A percentile compares a stretch with the other conserved stretches of the same genome.
phyloP scores from a whole-genome alignment of 1,140 invertebrate genomes.

The Hestina assimilis region DNA sequence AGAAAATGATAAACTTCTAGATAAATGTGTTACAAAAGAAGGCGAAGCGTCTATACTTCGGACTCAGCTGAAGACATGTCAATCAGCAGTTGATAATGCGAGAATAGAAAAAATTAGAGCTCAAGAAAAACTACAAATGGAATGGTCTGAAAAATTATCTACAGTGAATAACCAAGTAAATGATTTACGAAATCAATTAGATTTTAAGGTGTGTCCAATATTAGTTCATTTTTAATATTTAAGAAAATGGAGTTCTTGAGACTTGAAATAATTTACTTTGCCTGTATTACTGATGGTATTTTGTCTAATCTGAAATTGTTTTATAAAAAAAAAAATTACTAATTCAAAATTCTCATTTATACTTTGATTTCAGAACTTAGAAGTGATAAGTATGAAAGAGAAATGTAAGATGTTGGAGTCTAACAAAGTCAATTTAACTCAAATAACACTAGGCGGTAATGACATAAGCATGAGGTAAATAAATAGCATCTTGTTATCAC shows the following conservation, averaged over 20 bases:
- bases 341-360: background rate
- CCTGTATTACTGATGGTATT: too few relatives aligned
- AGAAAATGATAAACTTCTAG: constrained; percentile 63
- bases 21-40: constrained; percentile 71
- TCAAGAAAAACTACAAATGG: constrained; percentile 63
- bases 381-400: constrained; percentile 70
- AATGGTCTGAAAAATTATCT: constrained; percentile 59
- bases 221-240: too few relatives aligned
- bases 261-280: too few relatives aligned
- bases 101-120: constrained; percentile 63
- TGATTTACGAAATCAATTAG: constrained; percentile 63
- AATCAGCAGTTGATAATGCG: constrained; percentile 58
- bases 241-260: too few relatives aligned
- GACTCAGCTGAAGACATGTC: constrained; percentile 63
- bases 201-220: constrained; percentile 61
- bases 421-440: constrained; percentile 65
- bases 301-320: too few relatives aligned
- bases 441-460: constrained; percentile 53
- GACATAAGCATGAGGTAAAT: constrained; percentile 54
- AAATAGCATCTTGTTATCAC: too few relatives aligned
- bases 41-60: constrained; percentile 71
- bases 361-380: constrained; percentile 56
- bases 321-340: background rate
- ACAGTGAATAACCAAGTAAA: constrained; percentile 51
- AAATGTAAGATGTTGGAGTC: constrained; percentile 69